Evolutionary conservation across 1,140 invertebrate genomes (phyloP), one percentile per base, ranked within the genome.

Genomic region (Metaphire vulgaris): DNA sequence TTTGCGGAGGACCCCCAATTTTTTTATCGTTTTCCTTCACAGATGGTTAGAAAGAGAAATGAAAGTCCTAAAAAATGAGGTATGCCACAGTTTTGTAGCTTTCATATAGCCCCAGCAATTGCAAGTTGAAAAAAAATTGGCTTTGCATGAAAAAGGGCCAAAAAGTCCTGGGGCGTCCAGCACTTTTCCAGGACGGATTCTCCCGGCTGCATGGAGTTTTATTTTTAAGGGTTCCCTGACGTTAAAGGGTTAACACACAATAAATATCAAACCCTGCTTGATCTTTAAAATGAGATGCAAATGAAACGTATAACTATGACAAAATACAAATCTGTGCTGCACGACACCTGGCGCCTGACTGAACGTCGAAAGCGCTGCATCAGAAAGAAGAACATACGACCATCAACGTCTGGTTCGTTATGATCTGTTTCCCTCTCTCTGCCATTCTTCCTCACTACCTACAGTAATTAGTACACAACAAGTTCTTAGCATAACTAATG

Each of bases 371-470:
- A 83, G 76, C 89, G 88, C 77, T 89, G 84, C 84, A 89, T 86
- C 33, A 90, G 84, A 67, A 89, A 86, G 88, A 88, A 89, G 72
- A 89, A 79, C 84, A 90, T 87, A 75, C 89, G 87, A 1, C 88
- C 86, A 78, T 89, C 88, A 77, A 87, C 84, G 80, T 88, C 86
- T 0, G 87, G 84, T 74, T 88, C 85, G 74, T 79, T 79, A 1
- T 83, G 71, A 64, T 88, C 86, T 72, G 87, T 85, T 70, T 88
- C 85, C 69, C 88, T 77, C 76, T 88, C 87, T 41, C 84, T 86
- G 15, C 83, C 77, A 80, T 90, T 90, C 64, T 80, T 83, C 74
- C 82, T 86, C 6, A 88, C 85, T 26, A 81, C 81, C 82, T 87
- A 74, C 12, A 81, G 72, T 71, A 70, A 70, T 31, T 74, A 26